These are phyloP conservation scores for Pasiphila rectangulata DNA, from an alignment of 2,888 invertebrate species.

Conservation along the genomic window DNA sequence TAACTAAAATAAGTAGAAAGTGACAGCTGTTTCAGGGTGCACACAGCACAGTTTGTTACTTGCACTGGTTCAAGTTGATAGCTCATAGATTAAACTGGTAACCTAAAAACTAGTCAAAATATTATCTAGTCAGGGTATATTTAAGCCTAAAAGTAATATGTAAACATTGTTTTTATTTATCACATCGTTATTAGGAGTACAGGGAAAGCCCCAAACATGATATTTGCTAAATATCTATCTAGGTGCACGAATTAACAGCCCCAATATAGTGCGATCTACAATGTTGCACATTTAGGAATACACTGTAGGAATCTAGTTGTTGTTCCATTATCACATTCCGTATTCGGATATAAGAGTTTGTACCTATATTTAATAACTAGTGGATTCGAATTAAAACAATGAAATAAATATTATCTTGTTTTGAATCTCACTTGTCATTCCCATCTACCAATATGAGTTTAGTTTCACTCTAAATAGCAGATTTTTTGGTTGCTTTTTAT, in stretches of 20 bases:
- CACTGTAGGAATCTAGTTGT: slow-evolving; percentile 29
- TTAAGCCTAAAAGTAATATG: slow-evolving; percentile 17
- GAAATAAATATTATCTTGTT: slow-evolving; percentile 1
- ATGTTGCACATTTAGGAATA: slow-evolving; percentile 34
- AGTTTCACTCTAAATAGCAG: neutral
- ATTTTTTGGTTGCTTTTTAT: neutral
- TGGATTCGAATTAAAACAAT: slow-evolving; percentile 3
- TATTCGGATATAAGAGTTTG: slow-evolving; percentile 44
- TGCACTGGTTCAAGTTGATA: too few relatives aligned
- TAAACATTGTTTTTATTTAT: slow-evolving; percentile 8
- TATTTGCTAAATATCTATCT: slow-evolving; percentile 23
- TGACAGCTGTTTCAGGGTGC: too few relatives aligned
- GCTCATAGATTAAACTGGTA: neutral
- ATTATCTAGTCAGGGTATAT: slow-evolving; percentile 37
- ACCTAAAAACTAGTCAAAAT: slow-evolving; percentile 15
- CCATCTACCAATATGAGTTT: too few relatives aligned
- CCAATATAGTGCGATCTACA: slow-evolving; percentile 41
- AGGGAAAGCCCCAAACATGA: slow-evolving; percentile 21
- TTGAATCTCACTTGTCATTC: slow-evolving; percentile 3
- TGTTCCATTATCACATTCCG: slow-evolving; percentile 36
- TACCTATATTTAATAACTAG: too few relatives aligned
- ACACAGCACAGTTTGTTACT: too few relatives aligned
- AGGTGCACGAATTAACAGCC: slow-evolving; percentile 39
- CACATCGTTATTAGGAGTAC: slow-evolving; percentile 11
- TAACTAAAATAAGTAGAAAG: too few relatives aligned